Conservation (phyloP, 2,113 vertebrate genomes). For the Cyanoramphus novaezelandiae region DNA sequence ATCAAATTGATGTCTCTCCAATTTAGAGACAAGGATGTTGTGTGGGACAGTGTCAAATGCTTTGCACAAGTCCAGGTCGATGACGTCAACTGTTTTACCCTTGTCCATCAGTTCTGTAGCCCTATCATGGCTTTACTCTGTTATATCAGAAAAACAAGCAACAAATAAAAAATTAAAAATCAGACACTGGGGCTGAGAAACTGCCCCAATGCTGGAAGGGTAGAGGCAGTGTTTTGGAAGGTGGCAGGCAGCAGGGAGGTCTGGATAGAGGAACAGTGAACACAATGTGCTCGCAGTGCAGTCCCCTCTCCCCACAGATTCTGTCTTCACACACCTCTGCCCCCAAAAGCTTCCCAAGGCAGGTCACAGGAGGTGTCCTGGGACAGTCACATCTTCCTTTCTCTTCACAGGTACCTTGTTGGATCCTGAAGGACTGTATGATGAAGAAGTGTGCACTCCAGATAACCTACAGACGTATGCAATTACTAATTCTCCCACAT, state of each 20-base stretch:
- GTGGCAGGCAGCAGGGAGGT: background rate
- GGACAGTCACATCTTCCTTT: background rate
- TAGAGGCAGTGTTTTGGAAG: background rate
- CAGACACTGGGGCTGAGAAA: background rate
- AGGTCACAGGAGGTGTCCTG: background rate
- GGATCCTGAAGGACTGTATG: conserved; percentile 90
- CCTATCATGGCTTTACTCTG: background rate
- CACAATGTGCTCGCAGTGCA: background rate
- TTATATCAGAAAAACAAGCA: background rate
- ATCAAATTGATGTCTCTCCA: too few relatives aligned
- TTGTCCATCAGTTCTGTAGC: too few relatives aligned
- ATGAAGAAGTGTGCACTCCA: conserved; percentile 92
- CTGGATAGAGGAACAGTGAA: background rate
- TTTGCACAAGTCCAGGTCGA: too few relatives aligned
- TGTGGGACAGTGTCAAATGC: too few relatives aligned
- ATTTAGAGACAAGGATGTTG: too few relatives aligned
- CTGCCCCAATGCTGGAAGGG: background rate
- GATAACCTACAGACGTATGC: conserved; percentile 97
- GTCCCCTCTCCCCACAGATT: background rate
- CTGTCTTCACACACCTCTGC: too few relatives aligned
- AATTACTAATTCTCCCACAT: background rate
- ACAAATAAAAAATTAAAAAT: background rate
- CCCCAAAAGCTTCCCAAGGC: background rate
- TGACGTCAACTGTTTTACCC: too few relatives aligned
- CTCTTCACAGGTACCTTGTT: conserved; percentile 87